Evolutionary conservation across 2,797 vertebrate species (phyloP).

Genomic region (Mormyrops attenuatus): DNA sequence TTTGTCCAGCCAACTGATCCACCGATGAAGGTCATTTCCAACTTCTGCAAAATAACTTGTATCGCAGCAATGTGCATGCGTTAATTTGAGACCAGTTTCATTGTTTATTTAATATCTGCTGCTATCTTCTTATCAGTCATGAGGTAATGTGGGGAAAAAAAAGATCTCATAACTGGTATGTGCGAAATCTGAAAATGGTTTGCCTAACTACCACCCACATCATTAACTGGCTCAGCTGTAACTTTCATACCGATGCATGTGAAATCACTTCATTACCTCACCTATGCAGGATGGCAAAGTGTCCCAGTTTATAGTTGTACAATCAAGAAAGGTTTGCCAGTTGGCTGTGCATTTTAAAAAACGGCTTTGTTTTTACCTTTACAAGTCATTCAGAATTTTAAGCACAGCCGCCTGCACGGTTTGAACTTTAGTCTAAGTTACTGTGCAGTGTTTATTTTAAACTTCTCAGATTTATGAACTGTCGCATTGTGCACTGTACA

Average conservation of each 20-base stretch:
- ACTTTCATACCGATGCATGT: not conserved
- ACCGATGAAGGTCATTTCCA: not conserved
- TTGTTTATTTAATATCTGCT: not conserved
- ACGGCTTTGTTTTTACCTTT: not conserved
- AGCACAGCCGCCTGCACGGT: not conserved
- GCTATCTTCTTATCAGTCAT: not conserved
- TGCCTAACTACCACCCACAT: not conserved
- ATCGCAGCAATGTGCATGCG: not conserved
- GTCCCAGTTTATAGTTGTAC: not conserved
- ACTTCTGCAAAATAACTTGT: not conserved
- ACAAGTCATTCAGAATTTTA: not conserved
- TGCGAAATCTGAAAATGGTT: not conserved
- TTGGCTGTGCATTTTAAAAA: not conserved
- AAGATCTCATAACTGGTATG: not conserved
- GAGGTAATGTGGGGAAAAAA: not conserved
- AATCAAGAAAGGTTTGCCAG: not conserved
- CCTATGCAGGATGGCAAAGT: not conserved
- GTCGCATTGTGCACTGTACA: not conserved
- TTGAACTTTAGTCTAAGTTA: not conserved
- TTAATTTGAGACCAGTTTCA: not conserved
- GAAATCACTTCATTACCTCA: not conserved
- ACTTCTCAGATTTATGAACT: not conserved
- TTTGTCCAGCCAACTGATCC: not conserved
- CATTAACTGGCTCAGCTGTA: not conserved
- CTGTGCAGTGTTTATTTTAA: not conserved